Conservation (phyloP, 2,113 vertebrate genomes). For the Elephantulus edwardii region DNA sequence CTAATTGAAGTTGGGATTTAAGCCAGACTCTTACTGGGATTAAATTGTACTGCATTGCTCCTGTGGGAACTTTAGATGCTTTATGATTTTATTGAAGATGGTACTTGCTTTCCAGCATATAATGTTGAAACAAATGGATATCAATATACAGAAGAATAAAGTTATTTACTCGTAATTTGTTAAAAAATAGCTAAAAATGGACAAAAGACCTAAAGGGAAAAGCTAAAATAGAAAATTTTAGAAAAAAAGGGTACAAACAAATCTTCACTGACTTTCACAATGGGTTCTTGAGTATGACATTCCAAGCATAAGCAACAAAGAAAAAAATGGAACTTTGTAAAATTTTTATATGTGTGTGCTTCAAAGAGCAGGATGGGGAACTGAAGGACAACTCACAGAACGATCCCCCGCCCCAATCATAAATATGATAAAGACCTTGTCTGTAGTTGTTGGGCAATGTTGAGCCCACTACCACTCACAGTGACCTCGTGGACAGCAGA, state of each 20-base stretch:
- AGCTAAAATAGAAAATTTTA: neutral
- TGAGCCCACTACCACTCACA: too few species aligned
- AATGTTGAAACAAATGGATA: neutral
- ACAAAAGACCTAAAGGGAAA: neutral
- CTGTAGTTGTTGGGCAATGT: neutral
- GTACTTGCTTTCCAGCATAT: constrained; percentile 5
- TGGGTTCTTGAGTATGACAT: neutral
- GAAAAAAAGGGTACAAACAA: neutral
- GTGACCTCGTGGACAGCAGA: too few species aligned
- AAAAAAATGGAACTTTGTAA: neutral
- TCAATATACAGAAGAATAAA: neutral
- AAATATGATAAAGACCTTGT: neutral
- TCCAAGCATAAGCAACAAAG: neutral
- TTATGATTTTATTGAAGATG: neutral
- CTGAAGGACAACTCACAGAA: neutral
- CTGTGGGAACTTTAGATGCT: neutral
- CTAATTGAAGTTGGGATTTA: neutral
- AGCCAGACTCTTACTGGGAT: neutral
- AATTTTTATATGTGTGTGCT: neutral
- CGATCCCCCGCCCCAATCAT: neutral
- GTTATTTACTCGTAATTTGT: too few species aligned
- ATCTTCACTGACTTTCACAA: neutral
- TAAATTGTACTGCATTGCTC: neutral
- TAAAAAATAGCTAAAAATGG: neutral
- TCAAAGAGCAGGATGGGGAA: neutral